Conservation (phyloP, 2,113 vertebrate species). For the Psittacara wagleri region DNA sequence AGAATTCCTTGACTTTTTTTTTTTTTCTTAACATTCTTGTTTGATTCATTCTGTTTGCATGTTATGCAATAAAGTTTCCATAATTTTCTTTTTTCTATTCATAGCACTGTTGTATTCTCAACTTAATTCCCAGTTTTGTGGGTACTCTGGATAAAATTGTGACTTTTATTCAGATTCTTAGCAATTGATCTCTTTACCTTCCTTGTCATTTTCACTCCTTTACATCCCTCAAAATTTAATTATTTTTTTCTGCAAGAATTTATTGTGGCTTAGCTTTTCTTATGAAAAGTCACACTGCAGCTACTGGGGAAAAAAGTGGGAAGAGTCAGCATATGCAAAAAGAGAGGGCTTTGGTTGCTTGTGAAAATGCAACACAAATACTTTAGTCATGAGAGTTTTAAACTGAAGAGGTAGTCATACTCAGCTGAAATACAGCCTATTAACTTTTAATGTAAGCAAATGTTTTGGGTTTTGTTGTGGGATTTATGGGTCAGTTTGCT, state of each 20-base stretch:
- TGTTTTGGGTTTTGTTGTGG: neutral
- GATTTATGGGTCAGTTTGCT: neutral
- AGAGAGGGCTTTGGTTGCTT: neutral
- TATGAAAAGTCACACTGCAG: neutral
- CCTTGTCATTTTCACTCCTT: neutral
- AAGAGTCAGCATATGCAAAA: neutral
- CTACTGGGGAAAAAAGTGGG: neutral
- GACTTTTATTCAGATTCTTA: neutral
- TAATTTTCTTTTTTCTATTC: neutral
- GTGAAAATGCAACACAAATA: neutral
- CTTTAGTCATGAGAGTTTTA: neutral
- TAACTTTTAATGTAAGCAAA: neutral
- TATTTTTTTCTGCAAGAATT: neutral
- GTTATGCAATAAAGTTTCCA: neutral
- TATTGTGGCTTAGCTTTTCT: neutral
- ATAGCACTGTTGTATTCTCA: neutral
- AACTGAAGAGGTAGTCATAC: neutral
- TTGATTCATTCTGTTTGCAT: neutral
- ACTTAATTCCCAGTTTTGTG: neutral
- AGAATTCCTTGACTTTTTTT: neutral
- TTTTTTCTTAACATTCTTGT: accelerated
- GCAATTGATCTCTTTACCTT: neutral
- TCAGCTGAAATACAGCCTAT: neutral
- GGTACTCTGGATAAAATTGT: neutral
- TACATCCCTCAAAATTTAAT: neutral